Evolutionary conservation across 2,113 vertebrate species (phyloP).

Genomic region (Bucco capensis): DNA sequence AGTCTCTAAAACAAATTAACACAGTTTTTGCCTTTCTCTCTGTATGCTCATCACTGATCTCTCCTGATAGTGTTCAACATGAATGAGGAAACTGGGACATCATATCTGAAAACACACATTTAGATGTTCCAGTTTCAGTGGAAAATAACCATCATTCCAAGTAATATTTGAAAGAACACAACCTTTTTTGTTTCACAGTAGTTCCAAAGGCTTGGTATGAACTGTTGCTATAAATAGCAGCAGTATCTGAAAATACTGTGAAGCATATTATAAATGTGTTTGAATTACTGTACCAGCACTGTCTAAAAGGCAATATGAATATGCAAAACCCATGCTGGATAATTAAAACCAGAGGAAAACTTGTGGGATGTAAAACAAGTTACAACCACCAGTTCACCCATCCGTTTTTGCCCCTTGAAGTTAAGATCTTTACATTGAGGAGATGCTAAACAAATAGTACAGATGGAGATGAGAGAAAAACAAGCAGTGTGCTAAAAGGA

Average conservation of each 20-base stretch:
- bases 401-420: background rate
- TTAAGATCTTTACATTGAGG: background rate
- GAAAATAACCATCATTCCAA: background rate
- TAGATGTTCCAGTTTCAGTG: background rate
- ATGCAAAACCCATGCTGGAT: background rate
- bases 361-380: background rate
- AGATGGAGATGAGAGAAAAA: background rate
- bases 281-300: background rate
- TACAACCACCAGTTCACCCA: background rate
- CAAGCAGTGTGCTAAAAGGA: background rate
- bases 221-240: background rate
- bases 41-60: background rate
- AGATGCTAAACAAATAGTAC: background rate
- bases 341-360: background rate
- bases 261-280: background rate
- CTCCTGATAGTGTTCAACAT: background rate
- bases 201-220: background rate
- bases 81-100: background rate
- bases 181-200: background rate
- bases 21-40: background rate
- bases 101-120: background rate
- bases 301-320: background rate
- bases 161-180: background rate
- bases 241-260: background rate
- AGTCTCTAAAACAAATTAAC: background rate